A percentile compares a stretch with the other conserved stretches of the same genome.
Conservation (phyloP, 2,113 vertebrate genomes). For the Prunella fulvescens region DNA sequence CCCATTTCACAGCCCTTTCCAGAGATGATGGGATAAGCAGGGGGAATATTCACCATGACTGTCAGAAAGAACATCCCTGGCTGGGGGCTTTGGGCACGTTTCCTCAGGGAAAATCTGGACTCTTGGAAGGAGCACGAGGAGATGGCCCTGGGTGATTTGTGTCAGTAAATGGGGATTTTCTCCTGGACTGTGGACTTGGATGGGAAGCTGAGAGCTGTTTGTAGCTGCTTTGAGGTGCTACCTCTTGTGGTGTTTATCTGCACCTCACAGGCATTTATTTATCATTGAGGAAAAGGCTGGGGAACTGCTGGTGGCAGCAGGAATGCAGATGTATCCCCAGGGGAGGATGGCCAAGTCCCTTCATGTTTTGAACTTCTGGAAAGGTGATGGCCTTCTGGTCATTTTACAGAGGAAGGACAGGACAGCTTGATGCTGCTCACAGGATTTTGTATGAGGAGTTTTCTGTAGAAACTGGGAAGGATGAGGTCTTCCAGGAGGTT, state of each 20-base stretch:
- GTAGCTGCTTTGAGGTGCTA: neutral
- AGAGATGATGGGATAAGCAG: neutral
- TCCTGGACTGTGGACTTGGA: neutral
- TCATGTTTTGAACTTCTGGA: neutral
- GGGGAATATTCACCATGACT: constrained; percentile 19
- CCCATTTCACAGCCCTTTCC: constrained; percentile 21
- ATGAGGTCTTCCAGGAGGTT: neutral
- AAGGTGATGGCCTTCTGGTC: neutral
- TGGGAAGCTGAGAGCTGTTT: neutral
- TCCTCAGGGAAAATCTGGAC: neutral
- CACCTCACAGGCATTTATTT: neutral
- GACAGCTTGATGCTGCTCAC: neutral
- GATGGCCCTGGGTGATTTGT: neutral
- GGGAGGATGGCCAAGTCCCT: neutral
- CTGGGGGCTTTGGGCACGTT: neutral
- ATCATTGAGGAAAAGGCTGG: neutral
- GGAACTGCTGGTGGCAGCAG: neutral
- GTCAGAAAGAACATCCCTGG: constrained; percentile 48
- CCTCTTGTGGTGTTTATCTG: neutral
- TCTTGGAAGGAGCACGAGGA: neutral
- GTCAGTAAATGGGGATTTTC: neutral
- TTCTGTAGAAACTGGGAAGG: neutral
- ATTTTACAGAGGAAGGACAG: neutral
- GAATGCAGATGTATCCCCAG: no score
- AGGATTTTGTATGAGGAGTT: neutral